phyloP scores from a whole-genome alignment of 2,888 invertebrate genomes.

The Blera fallax region DNA sequence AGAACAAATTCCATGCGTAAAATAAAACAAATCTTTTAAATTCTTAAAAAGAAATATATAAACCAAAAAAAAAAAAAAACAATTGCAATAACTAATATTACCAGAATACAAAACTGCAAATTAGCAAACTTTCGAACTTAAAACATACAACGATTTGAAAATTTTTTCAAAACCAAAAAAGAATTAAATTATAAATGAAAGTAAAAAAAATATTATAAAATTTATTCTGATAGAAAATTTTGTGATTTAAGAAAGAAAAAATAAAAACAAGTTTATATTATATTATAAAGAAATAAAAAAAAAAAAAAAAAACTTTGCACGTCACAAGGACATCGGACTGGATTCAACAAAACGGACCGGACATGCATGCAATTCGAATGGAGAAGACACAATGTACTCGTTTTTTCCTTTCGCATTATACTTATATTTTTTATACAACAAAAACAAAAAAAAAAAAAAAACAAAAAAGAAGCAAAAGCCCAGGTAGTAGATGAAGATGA shows the following conservation, averaged over 20 bases:
- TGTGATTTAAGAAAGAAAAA: slow-evolving; percentile 61
- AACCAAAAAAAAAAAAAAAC: slow-evolving; percentile 9
- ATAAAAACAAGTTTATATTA: slow-evolving; percentile 38
- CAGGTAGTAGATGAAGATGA: background rate
- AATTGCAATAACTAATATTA: slow-evolving; percentile 37
- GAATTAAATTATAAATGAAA: slow-evolving; percentile 18
- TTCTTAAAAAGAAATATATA: slow-evolving; percentile 12
- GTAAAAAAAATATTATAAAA: slow-evolving; percentile 42
- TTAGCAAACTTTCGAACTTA: slow-evolving; percentile 78
- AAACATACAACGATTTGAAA: slow-evolving; percentile 78
- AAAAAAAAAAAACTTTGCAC: slow-evolving; percentile 37
- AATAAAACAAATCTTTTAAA: slow-evolving; percentile 49
- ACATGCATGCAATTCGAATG: background rate
- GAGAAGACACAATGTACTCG: background rate
- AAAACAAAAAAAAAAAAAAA: background rate
- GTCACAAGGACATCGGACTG: slow-evolving; percentile 49
- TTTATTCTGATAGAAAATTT: slow-evolving; percentile 71
- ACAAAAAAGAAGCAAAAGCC: background rate
- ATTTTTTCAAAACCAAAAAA: slow-evolving; percentile 56
- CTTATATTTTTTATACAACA: slow-evolving; percentile 69
- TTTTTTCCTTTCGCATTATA: slow-evolving; percentile 37
- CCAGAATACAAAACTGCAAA: slow-evolving; percentile 50
- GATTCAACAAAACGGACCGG: background rate
- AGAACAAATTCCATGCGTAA: slow-evolving; percentile 63
- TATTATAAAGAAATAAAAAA: slow-evolving; percentile 13